A percentile compares a stretch with the other conserved stretches of the same genome.
These are phyloP conservation scores for Hirtodrosophila cameraria DNA, from an alignment of 2,888 invertebrate species.

Conservation along the genomic window DNA sequence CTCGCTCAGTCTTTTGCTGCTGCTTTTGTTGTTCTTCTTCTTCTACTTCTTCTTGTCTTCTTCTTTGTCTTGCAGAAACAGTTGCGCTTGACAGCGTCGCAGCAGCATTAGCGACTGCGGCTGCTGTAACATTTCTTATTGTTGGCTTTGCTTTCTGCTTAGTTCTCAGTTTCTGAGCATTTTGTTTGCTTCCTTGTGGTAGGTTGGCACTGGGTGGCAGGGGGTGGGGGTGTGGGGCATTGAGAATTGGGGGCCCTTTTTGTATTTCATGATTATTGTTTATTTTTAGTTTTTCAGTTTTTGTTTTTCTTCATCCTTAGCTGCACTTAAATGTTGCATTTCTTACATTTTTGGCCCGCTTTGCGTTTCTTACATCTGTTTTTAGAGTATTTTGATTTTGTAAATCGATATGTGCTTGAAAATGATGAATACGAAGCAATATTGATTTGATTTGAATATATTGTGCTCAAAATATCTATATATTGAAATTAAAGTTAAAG, in stretches of 20 bases:
- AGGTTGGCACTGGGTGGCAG: neutral
- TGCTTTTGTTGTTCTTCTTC: constrained; percentile 8
- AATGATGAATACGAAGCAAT: no score
- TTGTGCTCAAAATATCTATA: no score
- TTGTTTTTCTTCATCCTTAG: constrained; percentile 7
- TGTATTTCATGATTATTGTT: constrained; percentile 25
- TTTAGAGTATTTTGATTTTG: no score
- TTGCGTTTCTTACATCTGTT: neutral
- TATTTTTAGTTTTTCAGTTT: constrained; percentile 26
- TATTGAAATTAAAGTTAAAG: no score
- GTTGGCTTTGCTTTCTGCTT: constrained; percentile 7
- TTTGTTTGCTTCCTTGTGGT: constrained; percentile 22
- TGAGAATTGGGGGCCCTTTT: neutral
- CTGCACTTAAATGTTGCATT: constrained; percentile 17
- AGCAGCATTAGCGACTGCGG: constrained; percentile 1
- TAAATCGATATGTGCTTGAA: no score
- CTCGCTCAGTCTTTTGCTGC: constrained; percentile 4
- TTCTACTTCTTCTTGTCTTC: constrained; percentile 14
- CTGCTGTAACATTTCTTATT: constrained; percentile 7
- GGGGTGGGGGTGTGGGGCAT: neutral
- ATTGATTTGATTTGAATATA: no score
- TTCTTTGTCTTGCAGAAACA: constrained; percentile 58
- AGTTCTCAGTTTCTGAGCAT: constrained; percentile 11
- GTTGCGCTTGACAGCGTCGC: constrained; percentile 42
- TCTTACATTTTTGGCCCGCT: neutral